Percentiles rank a stretch among this genome's conserved stretches.
Conservation (phyloP, 2,888 invertebrate genomes). For the Drosophila anomelani region DNA sequence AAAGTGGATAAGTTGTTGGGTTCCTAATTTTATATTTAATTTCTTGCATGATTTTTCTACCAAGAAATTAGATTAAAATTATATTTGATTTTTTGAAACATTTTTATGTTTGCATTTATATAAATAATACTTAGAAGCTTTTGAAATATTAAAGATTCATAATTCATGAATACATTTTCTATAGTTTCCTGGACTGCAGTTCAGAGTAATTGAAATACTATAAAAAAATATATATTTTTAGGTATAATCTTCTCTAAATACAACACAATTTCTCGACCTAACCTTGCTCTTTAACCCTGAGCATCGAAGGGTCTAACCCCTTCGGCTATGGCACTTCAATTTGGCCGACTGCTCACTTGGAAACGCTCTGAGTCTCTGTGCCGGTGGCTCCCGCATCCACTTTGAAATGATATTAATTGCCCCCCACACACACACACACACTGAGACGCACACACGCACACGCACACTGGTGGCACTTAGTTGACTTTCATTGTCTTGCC, state of each 20-base stretch:
- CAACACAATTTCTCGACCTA: background rate
- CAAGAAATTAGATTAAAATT: too few species aligned
- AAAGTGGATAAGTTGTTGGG: background rate
- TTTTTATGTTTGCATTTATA: background rate
- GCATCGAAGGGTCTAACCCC: constrained; percentile 34
- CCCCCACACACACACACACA: constrained; percentile 34
- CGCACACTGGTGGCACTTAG: constrained; percentile 40
- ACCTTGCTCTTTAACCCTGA: constrained; percentile 14
- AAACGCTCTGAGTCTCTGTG: constrained; percentile 51
- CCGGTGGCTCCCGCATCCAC: constrained; percentile 50
- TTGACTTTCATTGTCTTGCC: constrained; percentile 76
- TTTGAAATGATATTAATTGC: constrained; percentile 76
- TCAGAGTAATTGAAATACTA: background rate
- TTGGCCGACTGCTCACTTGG: constrained; percentile 65
- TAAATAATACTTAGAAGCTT: too few species aligned
- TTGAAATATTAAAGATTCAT: too few species aligned
- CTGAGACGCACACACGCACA: constrained; percentile 11
- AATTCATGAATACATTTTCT: background rate
- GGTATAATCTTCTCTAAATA: background rate
- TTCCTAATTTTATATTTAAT: background rate
- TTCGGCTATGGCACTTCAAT: constrained; percentile 15
- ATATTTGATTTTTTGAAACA: background rate
- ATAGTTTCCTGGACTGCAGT: background rate
- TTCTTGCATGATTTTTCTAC: background rate
- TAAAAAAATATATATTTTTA: background rate